These are phyloP conservation scores for Pituophis catenifer DNA, from an alignment of 2,113 vertebrate species.

Conservation along the genomic window DNA sequence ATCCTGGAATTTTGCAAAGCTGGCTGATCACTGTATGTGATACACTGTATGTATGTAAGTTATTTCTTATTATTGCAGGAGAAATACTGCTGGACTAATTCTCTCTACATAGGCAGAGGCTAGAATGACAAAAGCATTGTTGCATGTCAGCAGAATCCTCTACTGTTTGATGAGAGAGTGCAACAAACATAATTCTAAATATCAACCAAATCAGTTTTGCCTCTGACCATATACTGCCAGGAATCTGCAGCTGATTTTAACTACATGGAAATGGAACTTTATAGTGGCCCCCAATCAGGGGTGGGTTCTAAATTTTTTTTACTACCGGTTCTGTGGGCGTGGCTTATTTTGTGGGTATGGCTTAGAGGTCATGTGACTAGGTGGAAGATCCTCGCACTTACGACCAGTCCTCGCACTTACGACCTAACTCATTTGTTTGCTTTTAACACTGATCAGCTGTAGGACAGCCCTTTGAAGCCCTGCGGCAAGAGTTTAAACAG, in stretches of 20 bases:
- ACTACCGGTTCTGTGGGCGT: too few relatives aligned
- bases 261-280: background rate
- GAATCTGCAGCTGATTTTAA: background rate
- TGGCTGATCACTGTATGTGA: background rate
- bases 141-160: background rate
- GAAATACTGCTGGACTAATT: background rate
- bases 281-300: too few relatives aligned
- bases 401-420: too few relatives aligned
- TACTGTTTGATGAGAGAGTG: background rate
- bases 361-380: too few relatives aligned
- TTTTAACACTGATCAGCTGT: too few relatives aligned
- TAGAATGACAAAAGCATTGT: background rate
- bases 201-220: background rate
- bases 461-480: too few relatives aligned
- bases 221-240: background rate
- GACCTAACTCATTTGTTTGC: too few relatives aligned
- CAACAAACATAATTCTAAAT: background rate
- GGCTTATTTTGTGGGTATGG: too few relatives aligned
- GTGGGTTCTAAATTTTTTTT: too few relatives aligned
- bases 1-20: background rate
- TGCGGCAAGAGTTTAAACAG: too few relatives aligned
- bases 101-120: background rate
- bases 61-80: background rate
- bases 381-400: too few relatives aligned
- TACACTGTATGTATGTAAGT: background rate